Evolutionary conservation across 1,140 invertebrate genomes (phyloP).

Genomic region (Monochamus saltuarius): DNA sequence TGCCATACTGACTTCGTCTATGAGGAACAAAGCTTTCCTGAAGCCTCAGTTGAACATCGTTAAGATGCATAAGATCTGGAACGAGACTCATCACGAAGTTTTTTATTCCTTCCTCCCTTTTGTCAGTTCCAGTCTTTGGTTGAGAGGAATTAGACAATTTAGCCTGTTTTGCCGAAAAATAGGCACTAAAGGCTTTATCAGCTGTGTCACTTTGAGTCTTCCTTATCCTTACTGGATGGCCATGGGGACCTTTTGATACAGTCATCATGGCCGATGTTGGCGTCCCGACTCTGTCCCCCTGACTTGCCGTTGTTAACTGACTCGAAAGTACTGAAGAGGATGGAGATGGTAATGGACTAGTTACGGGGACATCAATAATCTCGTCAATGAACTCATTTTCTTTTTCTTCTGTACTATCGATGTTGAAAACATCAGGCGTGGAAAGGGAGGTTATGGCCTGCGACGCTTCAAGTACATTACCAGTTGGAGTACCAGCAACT

Average conservation of each 20-base stretch:
- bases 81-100: neutral
- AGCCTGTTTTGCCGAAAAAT: constrained; percentile 6
- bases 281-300: neutral
- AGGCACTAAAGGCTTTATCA: neutral
- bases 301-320: neutral
- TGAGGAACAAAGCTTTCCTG: too few relatives aligned
- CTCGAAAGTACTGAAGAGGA: neutral
- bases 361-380: neutral
- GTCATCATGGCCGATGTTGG: constrained; percentile 2
- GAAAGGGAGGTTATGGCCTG: too few relatives aligned
- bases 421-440: constrained; percentile 9
- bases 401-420: neutral
- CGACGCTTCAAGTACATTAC: too few relatives aligned
- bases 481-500: too few relatives aligned
- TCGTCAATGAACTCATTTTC: too few relatives aligned
- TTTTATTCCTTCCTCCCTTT: constrained; percentile 10
- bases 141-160: constrained; percentile 3
- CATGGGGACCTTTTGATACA: constrained; percentile 11
- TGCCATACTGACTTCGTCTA: too few relatives aligned
- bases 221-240: constrained; percentile 3
- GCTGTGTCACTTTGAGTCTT: neutral
- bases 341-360: neutral
- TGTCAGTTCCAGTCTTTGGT: neutral
- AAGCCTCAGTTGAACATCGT: too few relatives aligned
- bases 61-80: neutral